Evolutionary conservation across 2,888 invertebrate species (phyloP), one percentile per base, ranked within the genome.

Genomic region (Cephalotes varians): DNA sequence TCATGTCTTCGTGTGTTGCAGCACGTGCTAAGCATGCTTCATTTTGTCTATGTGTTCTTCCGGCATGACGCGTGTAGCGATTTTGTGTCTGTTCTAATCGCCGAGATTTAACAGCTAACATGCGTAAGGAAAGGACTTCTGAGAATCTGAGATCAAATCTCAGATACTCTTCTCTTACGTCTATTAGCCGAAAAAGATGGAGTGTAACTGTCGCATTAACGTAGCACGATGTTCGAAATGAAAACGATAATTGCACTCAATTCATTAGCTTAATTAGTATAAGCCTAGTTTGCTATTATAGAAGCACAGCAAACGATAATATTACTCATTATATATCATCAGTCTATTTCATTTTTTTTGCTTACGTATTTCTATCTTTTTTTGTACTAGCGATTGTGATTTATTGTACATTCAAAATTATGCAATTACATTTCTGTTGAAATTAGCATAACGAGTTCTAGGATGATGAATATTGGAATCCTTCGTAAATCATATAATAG

Each of bases 21-120:
- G 88, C 87, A 90, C 87, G 85, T 85, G 79, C 85, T 81, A 87
- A 76, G 90, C 88, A 90, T 88, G 87, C 86, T 85, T 85, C 7
- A 81, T 77, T 83, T 82, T 82, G 76, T 76, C 62, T 56, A 40
- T 83, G 80, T 88, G 81, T 79, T 83, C 56, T 47, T 81, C 47
- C n/a, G 74, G 82, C 82, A 88, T 84, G 85, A 44, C 62, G 72
- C 64, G 47, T 79, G 80, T 44, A 82, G 71, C 77, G 65, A 77
- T 84, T 82, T 69, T 82, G 67, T 81, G 56, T 74, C 37, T 28
- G 60, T 54, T 65, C 37, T 72, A 54, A 79, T 47, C 44, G 56
- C 25, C 56, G 51, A 18, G 18, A 65, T 69, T n/a, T 44, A 62
- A 40, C 7, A 72, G 80, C 40, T 69, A 83, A 62, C 58, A 49